phyloP scores from a whole-genome alignment of 2,888 invertebrate genomes.

The Pollenia labialis region DNA sequence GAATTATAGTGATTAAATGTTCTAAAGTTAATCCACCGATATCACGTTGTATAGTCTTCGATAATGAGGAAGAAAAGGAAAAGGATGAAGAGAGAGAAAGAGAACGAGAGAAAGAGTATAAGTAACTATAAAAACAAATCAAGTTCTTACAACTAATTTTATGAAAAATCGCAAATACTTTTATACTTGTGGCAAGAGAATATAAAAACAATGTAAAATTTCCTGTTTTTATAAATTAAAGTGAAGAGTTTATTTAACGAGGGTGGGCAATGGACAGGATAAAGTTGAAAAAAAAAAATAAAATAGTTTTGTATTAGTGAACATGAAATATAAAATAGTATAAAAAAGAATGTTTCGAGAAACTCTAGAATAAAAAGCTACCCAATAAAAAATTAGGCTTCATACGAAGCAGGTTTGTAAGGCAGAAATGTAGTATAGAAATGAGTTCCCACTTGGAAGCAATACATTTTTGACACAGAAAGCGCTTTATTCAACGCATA shows the following conservation, averaged over 20 bases:
- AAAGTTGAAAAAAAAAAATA: too few relatives aligned
- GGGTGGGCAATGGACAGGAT: not conserved
- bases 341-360: too few relatives aligned
- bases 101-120: constrained; percentile 5
- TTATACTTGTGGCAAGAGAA: not conserved
- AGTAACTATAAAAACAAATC: constrained; percentile 20
- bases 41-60: constrained; percentile 49
- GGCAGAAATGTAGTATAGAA: too few relatives aligned
- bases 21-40: constrained; percentile 68
- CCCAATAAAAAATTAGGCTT: too few relatives aligned
- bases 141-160: constrained; percentile 50
- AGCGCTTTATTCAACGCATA: too few relatives aligned
- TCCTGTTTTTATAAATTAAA: not conserved
- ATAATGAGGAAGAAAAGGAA: constrained; percentile 37
- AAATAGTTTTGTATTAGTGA: too few relatives aligned
- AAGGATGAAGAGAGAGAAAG: not conserved
- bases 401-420: too few relatives aligned
- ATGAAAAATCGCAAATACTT: constrained; percentile 5
- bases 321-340: too few relatives aligned
- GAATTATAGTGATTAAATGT: constrained; percentile 73
- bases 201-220: constrained; percentile 7
- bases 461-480: too few relatives aligned
- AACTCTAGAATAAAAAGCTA: too few relatives aligned
- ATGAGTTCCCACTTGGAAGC: too few relatives aligned
- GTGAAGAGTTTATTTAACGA: not conserved